Conservation (phyloP, 1,140 invertebrate genomes). For the Cydia strobilella region DNA sequence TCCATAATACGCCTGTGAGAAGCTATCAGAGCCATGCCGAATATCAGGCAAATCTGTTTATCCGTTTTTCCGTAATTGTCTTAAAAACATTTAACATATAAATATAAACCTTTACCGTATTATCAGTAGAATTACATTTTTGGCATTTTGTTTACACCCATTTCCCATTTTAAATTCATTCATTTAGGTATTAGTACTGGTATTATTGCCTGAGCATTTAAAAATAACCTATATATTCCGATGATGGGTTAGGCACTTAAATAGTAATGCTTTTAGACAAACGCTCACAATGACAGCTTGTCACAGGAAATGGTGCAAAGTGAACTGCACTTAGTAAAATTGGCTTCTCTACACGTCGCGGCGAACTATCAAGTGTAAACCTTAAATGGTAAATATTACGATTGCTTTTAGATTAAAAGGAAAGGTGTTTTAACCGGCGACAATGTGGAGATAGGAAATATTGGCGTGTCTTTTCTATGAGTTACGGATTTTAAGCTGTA, state of each 20-base stretch:
- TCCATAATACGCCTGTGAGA: too few relatives aligned
- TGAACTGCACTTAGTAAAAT: constrained; percentile 28
- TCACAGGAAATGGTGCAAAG: constrained; percentile 13
- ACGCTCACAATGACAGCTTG: constrained; percentile 6
- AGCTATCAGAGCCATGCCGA: too few relatives aligned
- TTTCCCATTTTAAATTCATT: neutral
- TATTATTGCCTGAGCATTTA: neutral
- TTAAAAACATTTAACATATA: too few relatives aligned
- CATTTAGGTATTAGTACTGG: neutral
- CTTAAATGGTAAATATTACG: neutral
- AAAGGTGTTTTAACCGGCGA: neutral
- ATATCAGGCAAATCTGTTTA: too few relatives aligned
- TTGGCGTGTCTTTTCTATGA: neutral
- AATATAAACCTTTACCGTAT: too few relatives aligned
- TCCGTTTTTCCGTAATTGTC: too few relatives aligned
- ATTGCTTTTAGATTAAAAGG: neutral
- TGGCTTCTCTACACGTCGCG: neutral
- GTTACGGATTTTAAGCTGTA: neutral
- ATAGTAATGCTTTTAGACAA: constrained; percentile 28
- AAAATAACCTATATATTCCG: neutral
- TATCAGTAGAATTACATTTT: too few relatives aligned
- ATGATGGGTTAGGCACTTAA: constrained; percentile 3
- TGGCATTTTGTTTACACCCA: too few relatives aligned
- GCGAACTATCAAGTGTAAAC: neutral
- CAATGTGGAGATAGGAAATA: constrained; percentile 7